Conservation (phyloP, 1,140 invertebrate genomes). For the Rhopalosiphum padi region DNA sequence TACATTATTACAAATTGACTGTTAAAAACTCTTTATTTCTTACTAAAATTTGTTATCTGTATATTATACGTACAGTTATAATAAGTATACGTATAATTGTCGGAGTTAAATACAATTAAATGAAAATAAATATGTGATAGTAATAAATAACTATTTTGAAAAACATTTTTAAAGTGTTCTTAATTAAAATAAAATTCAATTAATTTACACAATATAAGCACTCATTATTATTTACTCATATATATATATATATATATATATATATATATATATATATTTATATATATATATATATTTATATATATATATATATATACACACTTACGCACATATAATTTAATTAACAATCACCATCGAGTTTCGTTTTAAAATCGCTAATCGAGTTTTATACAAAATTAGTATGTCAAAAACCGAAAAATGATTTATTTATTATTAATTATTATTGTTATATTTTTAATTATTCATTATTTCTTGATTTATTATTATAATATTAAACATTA, state of each 20-base stretch:
- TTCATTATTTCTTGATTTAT: too few relatives aligned
- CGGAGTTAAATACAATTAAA: not conserved
- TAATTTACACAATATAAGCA: not conserved
- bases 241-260: too few relatives aligned
- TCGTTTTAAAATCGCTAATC: not conserved
- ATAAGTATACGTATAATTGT: not conserved
- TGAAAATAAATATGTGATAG: not conserved
- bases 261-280: too few relatives aligned
- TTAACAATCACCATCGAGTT: not conserved
- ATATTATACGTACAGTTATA: not conserved
- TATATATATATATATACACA: too few relatives aligned
- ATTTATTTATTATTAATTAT: too few relatives aligned
- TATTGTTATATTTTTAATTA: too few relatives aligned
- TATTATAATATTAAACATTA: too few relatives aligned
- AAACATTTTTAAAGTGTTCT: not conserved
- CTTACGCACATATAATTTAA: too few relatives aligned
- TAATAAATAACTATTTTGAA: not conserved
- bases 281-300: too few relatives aligned
- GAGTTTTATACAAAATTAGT: not conserved
- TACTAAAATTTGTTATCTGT: not conserved
- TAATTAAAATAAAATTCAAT: not conserved
- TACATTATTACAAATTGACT: not conserved
- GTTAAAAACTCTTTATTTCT: not conserved
- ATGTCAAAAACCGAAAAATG: not conserved
- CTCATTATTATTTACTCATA: not conserved